Percentiles rank a stretch among this genome's conserved stretches.
Conservation (phyloP, 2,113 vertebrate genomes). For the Felis catus region F.catus_Fca126_mat1.0 CM031417.1:62510501-62511000, state of each 20-base stretch:
- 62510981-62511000: background rate
- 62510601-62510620: rapidly evolving
- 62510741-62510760: background rate
- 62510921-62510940: background rate
- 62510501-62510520: background rate
- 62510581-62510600: background rate
- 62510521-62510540: background rate
- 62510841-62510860: background rate
- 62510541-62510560: background rate
- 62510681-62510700: background rate
- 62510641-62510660: background rate
- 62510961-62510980: background rate
- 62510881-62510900: background rate
- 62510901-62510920: background rate
- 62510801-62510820: background rate
- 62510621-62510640: background rate
- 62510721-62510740: background rate
- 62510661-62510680: background rate
- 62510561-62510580: background rate
- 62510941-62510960: background rate
- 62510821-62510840: background rate
- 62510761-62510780: background rate
- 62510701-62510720: background rate
- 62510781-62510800: background rate
- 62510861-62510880: background rate